phyloP scores from a whole-genome alignment of 2,113 vertebrate genomes.

The Indicator indicator region DNA sequence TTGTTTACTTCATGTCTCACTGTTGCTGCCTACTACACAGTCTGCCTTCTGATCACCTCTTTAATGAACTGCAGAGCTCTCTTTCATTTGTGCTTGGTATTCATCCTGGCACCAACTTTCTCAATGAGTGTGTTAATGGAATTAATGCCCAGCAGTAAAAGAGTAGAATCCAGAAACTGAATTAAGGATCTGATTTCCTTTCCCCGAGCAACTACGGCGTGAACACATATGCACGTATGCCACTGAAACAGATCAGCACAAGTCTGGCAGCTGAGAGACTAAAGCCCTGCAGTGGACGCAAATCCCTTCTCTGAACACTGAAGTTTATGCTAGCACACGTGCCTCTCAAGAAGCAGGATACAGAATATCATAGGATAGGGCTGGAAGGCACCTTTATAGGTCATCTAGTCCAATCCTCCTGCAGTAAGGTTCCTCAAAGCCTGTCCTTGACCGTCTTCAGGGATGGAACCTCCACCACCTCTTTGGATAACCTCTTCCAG shows the following conservation, averaged over 20 bases:
- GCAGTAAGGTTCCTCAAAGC: too few relatives aligned
- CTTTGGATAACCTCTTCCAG: too few relatives aligned
- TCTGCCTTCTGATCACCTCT: not conserved
- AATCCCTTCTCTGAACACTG: not conserved
- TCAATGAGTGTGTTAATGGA: not conserved
- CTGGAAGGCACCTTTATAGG: too few relatives aligned
- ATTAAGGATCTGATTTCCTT: constrained; percentile 42
- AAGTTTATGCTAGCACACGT: not conserved
- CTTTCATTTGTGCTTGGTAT: not conserved
- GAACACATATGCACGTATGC: not conserved
- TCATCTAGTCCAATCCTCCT: too few relatives aligned
- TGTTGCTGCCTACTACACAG: not conserved
- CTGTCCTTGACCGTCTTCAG: too few relatives aligned
- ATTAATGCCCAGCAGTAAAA: constrained; percentile 24
- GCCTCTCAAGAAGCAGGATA: not conserved
- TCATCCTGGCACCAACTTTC: constrained; percentile 2
- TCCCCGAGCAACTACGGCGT: not conserved
- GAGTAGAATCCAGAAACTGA: constrained; percentile 7
- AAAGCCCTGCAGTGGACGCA: not conserved
- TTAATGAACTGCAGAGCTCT: constrained; percentile 12
- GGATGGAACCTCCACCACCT: too few relatives aligned
- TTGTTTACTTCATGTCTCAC: not conserved
- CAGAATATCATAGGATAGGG: not conserved
- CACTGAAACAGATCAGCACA: not conserved
- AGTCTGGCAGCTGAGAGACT: not conserved